phyloP scores from a whole-genome alignment of 1,140 invertebrate genomes.

The Bradysia coprophila region DNA sequence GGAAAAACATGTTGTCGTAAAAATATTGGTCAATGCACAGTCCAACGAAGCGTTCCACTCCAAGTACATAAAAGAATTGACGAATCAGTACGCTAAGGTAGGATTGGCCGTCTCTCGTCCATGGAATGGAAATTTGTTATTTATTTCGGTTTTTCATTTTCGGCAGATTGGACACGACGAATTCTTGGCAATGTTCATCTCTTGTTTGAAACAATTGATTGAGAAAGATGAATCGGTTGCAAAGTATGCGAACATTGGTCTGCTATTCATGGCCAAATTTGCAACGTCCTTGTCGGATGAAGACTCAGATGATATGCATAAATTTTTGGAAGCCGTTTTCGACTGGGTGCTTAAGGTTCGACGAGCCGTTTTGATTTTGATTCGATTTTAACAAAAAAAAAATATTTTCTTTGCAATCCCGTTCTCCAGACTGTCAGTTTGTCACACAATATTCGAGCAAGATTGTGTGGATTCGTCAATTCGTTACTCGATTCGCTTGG shows the following conservation, averaged over 20 bases:
- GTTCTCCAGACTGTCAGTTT: slow-evolving; percentile 14
- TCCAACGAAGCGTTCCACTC: slow-evolving; percentile 37
- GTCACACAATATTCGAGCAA: slow-evolving; percentile 36
- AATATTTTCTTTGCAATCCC: too few relatives aligned
- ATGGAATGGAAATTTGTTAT: not conserved
- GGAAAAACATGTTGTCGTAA: slow-evolving; percentile 10
- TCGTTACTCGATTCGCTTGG: slow-evolving; percentile 51
- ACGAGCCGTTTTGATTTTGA: slow-evolving; percentile 2
- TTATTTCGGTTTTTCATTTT: slow-evolving; percentile 5
- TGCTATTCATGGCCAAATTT: slow-evolving; percentile 45
- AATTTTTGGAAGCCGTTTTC: slow-evolving; percentile 32
- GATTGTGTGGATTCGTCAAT: slow-evolving; percentile 56
- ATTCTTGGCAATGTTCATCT: slow-evolving; percentile 30
- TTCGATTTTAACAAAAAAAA: not conserved
- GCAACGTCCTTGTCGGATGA: slow-evolving; percentile 31
- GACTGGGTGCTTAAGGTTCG: slow-evolving; percentile 25
- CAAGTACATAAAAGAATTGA: slow-evolving; percentile 36
- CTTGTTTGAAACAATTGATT: slow-evolving; percentile 31
- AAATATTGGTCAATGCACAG: slow-evolving; percentile 37
- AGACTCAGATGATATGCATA: slow-evolving; percentile 30
- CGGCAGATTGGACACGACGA: slow-evolving; percentile 28
- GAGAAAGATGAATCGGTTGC: slow-evolving; percentile 34
- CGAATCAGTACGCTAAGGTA: slow-evolving; percentile 31
- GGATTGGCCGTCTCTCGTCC: not conserved
- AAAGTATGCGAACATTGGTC: slow-evolving; percentile 37